Evolutionary conservation across 2,113 vertebrate genomes (phyloP), one percentile per base, ranked within the genome.

Genomic region (Danionella cerebrum): DNA sequence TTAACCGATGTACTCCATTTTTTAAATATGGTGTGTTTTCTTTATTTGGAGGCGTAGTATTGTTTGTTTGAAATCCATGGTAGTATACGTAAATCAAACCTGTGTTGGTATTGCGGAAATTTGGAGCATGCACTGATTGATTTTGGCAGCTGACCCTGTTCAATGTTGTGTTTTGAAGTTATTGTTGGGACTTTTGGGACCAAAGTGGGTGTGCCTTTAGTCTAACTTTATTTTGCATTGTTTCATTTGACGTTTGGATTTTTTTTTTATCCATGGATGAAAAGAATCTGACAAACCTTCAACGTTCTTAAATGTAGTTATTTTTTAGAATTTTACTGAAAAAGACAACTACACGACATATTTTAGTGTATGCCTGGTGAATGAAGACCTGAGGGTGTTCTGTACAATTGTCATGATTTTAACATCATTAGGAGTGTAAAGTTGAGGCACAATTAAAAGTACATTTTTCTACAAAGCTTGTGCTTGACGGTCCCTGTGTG

Each of bases 161-260:
- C 16, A 48, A 67, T 21, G 50, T 65, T 48, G 59, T 69, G 42
- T 27, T 45, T 16, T 67, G 69, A 77, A 86, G 86, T 89, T 86
- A 84, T 84, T 84, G 87, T 85, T 85, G 88, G 89, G 90, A 87
- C 86, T 89, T 87, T 91, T 89, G 84, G 92, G 94, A 94, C 93
- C 93, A 93, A 92, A 91, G 92, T 93, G 91, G 91, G 93, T 90
- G 92, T 94, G 92, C 94, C 92, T 97, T 96, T 93, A 92, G 89
- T 93, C 89, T 92, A 92, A 89, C 90, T 90, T 92, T 91, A 89
- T 89, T 86, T 91, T 90, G 85, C 89, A 90, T 91, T 92, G 86
- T 90, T 90, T 92, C 89, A 89, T 91, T 89, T 89, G 90, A 86
- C 83, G 81, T 86, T 79, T 88, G 87, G 87, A 88, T 86, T 90